phyloP scores from a whole-genome alignment of 2,797 vertebrate species.

The Stomatorhinus walkeri region DNA sequence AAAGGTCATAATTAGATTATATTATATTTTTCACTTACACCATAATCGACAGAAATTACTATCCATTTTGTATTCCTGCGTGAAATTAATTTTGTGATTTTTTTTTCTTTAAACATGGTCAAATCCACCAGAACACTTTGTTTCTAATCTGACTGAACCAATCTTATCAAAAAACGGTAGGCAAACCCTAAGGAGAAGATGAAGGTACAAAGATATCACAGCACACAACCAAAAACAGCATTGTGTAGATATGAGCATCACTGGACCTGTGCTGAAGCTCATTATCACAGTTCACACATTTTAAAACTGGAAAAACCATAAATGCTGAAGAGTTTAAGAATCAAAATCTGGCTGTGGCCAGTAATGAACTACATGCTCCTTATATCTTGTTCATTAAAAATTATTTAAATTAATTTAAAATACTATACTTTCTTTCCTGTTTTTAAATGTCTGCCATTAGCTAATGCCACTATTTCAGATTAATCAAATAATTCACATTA shows the following conservation, averaged over 20 bases:
- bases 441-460: not conserved
- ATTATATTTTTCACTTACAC: not conserved
- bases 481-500: not conserved
- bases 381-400: not conserved
- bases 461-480: not conserved
- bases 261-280: not conserved
- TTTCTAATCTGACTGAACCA: not conserved
- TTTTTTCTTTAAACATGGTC: not conserved
- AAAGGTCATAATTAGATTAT: not conserved
- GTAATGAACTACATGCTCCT: not conserved
- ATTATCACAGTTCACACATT: not conserved
- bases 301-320: not conserved
- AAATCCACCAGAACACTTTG: not conserved
- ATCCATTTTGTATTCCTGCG: not conserved
- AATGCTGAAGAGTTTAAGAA: not conserved
- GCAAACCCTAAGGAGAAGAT: not conserved
- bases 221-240: not conserved
- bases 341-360: not conserved
- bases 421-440: not conserved
- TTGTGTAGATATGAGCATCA: not conserved
- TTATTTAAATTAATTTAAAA: not conserved
- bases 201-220: not conserved
- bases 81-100: not conserved
- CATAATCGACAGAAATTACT: not conserved
- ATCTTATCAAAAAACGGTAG: not conserved